These are phyloP conservation scores for Pediacus dermestoides DNA, from an alignment of 2,888 invertebrate species.

Conservation along the genomic window DNA sequence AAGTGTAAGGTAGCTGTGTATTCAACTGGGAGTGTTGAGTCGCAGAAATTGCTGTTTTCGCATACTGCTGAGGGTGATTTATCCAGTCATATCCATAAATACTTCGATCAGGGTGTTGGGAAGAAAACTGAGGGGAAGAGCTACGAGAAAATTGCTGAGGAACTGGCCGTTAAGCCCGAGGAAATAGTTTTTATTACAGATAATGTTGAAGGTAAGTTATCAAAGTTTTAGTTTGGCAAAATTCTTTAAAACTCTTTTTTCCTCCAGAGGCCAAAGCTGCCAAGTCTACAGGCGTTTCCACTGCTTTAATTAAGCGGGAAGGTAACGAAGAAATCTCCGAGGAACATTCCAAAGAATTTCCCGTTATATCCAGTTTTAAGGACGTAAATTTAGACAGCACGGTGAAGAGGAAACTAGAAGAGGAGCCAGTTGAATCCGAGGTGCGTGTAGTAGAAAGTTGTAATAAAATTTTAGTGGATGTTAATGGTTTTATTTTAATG, in stretches of 20 bases:
- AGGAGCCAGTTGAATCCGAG: constrained; percentile 38
- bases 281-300: constrained; percentile 64
- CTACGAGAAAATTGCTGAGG: constrained; percentile 71
- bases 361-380: constrained; percentile 60
- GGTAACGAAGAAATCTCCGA: constrained; percentile 72
- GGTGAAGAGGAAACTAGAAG: constrained; percentile 43
- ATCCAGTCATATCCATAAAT: constrained; percentile 65
- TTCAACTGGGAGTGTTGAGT: constrained; percentile 87
- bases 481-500: constrained; percentile 16
- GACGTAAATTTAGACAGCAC: constrained; percentile 50
- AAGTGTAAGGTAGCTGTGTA: constrained; percentile 73
- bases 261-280: constrained; percentile 81
- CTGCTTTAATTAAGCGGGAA: constrained; percentile 69
- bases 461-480: constrained; percentile 5
- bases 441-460: constrained; percentile 18
- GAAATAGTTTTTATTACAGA: constrained; percentile 86
- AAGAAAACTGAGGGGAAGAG: constrained; percentile 73
- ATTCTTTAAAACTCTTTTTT: constrained; percentile 11
- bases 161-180: constrained; percentile 61
- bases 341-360: constrained; percentile 55
- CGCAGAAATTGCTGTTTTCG: constrained; percentile 83
- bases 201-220: constrained; percentile 64
- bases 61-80: constrained; percentile 76
- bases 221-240: background rate
- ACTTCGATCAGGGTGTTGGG: constrained; percentile 86